phyloP scores from a whole-genome alignment of 2,113 vertebrate genomes.

The Pituophis catenifer region DNA sequence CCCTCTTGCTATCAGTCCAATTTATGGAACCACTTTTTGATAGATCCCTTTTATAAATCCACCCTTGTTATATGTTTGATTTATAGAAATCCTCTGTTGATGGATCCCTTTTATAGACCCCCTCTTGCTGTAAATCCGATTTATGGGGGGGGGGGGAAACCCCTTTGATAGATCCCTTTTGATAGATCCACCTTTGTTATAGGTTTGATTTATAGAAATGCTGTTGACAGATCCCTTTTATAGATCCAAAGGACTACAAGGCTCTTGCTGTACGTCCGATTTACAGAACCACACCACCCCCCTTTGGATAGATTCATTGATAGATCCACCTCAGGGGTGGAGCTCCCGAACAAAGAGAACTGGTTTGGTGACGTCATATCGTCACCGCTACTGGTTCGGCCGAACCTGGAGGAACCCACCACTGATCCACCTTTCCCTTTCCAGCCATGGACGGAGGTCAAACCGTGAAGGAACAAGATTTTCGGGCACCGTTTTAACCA shows the following conservation, averaged over 20 bases:
- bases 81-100: neutral
- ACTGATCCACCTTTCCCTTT: neutral
- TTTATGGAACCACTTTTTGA: neutral
- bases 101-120: neutral
- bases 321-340: too few species aligned
- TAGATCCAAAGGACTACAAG: neutral
- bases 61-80: neutral
- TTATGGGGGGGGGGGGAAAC: too few species aligned
- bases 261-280: neutral
- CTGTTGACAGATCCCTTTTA: neutral
- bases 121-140: neutral
- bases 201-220: neutral
- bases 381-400: too few species aligned
- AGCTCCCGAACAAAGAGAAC: too few species aligned
- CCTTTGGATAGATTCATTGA: neutral
- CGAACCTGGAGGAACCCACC: too few species aligned
- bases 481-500: neutral
- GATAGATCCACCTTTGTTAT: neutral
- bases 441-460: neutral
- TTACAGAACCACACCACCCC: neutral
- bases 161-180: neutral
- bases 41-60: neutral
- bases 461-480: neutral
- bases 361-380: too few species aligned
- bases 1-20: neutral